A percentile compares a stretch with the other conserved stretches of the same genome.
Evolutionary conservation across 2,113 vertebrate species (phyloP).

Genomic region (Datnioides undecimradiatus): DNA sequence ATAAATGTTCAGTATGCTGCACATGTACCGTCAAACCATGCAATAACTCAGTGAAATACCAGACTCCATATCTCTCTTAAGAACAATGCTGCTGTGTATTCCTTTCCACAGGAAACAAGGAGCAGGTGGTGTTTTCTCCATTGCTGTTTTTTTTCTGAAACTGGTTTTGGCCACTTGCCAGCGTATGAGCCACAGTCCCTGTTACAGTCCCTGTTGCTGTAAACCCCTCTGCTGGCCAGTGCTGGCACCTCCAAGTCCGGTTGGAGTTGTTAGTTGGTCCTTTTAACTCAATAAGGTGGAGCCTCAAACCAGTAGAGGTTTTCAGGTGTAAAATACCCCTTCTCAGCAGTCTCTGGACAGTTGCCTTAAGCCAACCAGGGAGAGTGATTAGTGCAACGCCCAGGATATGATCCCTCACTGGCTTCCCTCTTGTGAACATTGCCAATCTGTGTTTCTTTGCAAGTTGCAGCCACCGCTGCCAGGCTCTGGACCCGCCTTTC

Average conservation of each 20-base stretch:
- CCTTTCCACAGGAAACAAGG: neutral
- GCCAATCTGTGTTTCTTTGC: neutral
- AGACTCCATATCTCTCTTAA: neutral
- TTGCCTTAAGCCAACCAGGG: neutral
- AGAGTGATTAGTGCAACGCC: neutral
- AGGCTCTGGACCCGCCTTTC: conserved; percentile 18
- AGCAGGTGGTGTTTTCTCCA: neutral
- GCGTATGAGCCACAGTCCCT: no score
- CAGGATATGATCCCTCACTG: conserved; percentile 17
- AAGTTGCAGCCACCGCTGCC: neutral
- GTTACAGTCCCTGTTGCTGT: neutral
- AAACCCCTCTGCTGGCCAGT: neutral
- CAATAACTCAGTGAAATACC: neutral
- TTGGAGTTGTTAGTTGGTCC: neutral
- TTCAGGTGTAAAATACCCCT: neutral
- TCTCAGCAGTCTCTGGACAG: conserved; percentile 9
- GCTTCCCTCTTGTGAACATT: neutral
- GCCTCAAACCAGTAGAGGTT: neutral
- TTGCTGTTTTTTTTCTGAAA: neutral
- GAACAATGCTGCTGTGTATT: neutral
- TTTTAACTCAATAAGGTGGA: neutral
- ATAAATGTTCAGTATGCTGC: neutral
- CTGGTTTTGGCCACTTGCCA: neutral
- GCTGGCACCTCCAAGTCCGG: neutral
- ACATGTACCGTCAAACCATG: neutral